Conservation (phyloP, 2,113 vertebrate species). For the Eulemur macaco region DNA sequence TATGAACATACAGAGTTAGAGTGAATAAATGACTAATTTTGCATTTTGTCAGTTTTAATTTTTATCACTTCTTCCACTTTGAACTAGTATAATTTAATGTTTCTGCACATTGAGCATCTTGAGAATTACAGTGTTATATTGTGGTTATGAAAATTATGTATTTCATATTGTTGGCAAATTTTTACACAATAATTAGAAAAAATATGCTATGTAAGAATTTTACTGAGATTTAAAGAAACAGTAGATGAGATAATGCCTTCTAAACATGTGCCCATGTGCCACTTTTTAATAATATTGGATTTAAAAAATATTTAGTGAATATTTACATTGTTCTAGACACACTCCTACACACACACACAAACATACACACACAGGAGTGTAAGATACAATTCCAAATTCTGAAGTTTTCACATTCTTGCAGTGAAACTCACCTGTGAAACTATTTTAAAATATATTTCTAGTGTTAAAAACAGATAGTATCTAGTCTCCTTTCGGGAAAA, state of each 20-base stretch:
- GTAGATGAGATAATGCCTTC: not conserved
- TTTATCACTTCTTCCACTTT: not conserved
- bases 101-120: not conserved
- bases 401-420: not conserved
- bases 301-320: not conserved
- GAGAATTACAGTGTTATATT: not conserved
- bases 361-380: not conserved
- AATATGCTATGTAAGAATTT: not conserved
- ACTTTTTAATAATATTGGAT: not conserved
- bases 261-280: not conserved
- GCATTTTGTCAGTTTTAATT: not conserved
- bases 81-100: not conserved
- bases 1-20: not conserved
- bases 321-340: not conserved
- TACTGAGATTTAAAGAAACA: not conserved
- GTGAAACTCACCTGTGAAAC: not conserved
- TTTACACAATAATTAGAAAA: slow-evolving; percentile 12
- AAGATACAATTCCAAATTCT: not conserved
- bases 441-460: not conserved
- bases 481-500: not conserved
- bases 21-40: not conserved
- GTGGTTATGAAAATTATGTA: not conserved
- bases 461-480: not conserved
- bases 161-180: not conserved
- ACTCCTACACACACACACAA: not conserved